Conservation (phyloP, 1,140 invertebrate species). For the Aphaenogaster ashmeadi region DNA sequence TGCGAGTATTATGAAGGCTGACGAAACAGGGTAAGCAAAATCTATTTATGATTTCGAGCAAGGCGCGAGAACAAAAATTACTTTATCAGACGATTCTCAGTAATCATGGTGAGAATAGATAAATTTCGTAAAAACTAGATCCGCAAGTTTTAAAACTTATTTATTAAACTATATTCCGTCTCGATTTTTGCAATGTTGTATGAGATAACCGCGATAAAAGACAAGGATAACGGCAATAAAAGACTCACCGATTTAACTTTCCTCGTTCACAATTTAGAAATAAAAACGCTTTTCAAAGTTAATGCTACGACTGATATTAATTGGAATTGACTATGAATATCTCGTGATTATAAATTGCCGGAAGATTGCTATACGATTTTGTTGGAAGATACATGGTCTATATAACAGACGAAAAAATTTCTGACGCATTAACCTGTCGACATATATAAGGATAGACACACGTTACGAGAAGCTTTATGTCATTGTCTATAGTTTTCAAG, state of each 20-base stretch:
- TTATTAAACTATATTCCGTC: not conserved
- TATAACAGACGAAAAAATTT: not conserved
- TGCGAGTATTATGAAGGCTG: slow-evolving; percentile 8
- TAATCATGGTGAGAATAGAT: not conserved
- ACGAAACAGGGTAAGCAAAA: slow-evolving; percentile 26
- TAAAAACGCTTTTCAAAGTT: not conserved
- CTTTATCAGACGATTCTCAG: not conserved
- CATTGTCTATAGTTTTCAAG: not conserved
- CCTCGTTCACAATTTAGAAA: not conserved
- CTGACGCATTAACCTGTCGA: not conserved
- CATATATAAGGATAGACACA: not conserved
- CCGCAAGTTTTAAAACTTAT: not conserved
- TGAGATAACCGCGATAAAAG: not conserved
- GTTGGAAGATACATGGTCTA: not conserved
- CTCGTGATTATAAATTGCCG: not conserved
- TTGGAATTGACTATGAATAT: not conserved
- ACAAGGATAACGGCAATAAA: not conserved
- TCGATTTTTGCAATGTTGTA: not conserved
- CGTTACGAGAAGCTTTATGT: not conserved
- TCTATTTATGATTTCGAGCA: slow-evolving; percentile 25
- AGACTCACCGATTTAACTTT: not conserved
- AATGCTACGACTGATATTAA: not conserved
- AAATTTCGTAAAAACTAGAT: not conserved
- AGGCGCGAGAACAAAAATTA: not conserved
- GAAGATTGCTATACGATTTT: not conserved